Conservation (phyloP, 2,888 invertebrate genomes). For the Trissolcus brochymenae region DNA sequence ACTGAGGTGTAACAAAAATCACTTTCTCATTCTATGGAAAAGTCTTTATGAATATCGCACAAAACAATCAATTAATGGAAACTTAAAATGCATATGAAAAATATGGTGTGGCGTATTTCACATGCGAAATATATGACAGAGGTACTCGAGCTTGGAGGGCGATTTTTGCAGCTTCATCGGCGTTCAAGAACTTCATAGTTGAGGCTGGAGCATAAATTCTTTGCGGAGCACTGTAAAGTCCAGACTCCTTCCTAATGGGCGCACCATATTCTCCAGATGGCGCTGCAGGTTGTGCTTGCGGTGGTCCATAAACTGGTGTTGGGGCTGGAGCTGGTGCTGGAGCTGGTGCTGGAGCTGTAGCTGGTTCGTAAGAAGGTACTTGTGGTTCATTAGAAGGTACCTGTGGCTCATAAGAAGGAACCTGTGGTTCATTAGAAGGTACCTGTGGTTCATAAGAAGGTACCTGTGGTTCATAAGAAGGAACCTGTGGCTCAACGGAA, state of each 20-base stretch:
- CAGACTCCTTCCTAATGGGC: slow-evolving; percentile 13
- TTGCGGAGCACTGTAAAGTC: not conserved
- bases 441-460: not conserved
- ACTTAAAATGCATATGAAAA: slow-evolving; percentile 48
- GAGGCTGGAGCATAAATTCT: slow-evolving; percentile 18
- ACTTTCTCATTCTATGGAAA: too few relatives aligned
- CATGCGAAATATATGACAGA: slow-evolving; percentile 52
- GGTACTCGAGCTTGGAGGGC: slow-evolving; percentile 41
- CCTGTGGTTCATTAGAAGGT: not conserved
- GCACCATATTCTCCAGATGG: slow-evolving; percentile 1
- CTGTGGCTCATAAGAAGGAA: too few relatives aligned
- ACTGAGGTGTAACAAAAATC: too few relatives aligned
- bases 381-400: not conserved
- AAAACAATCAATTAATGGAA: not conserved
- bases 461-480: not conserved
- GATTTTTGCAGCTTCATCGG: slow-evolving; percentile 39
- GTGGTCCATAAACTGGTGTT: slow-evolving; percentile 9
- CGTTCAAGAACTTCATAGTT: slow-evolving; percentile 19
- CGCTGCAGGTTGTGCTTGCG: not conserved
- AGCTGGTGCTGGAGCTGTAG: too few relatives aligned
- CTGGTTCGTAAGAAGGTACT: too few relatives aligned
- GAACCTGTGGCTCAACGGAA: too few relatives aligned
- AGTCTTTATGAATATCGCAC: not conserved
- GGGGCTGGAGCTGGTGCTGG: not conserved
- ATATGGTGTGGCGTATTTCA: slow-evolving; percentile 47